These are phyloP conservation scores for Drosophila orosa DNA, from an alignment of 1,140 invertebrate genomes.

Conservation along the genomic window DNA sequence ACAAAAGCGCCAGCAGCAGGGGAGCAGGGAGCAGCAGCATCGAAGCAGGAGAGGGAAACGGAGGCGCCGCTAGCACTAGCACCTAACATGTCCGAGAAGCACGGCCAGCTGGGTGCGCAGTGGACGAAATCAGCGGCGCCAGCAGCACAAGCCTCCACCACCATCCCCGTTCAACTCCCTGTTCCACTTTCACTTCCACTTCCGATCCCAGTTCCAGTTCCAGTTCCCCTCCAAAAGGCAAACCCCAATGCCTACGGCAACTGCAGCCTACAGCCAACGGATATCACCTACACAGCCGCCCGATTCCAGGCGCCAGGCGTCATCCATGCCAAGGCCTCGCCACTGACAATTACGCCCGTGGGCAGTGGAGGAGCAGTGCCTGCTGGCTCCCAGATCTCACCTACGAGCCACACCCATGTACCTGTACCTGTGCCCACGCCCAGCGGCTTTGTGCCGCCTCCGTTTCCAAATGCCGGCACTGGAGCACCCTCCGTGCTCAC, in stretches of 20 bases:
- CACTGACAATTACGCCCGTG: constrained; percentile 64
- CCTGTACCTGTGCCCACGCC: constrained; percentile 64
- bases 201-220: constrained; percentile 24
- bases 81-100: constrained; percentile 83
- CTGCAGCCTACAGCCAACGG: constrained; percentile 48
- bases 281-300: constrained; percentile 59
- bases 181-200: constrained; percentile 14
- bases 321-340: constrained; percentile 62
- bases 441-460: constrained; percentile 75
- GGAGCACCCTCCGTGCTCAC: constrained; percentile 65
- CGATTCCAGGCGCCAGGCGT: constrained; percentile 75
- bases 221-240: constrained; percentile 49
- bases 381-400: constrained; percentile 58
- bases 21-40: constrained; percentile 33
- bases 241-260: constrained; percentile 47
- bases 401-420: constrained; percentile 70
- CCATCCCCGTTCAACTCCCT: constrained; percentile 18
- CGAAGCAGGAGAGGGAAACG: constrained; percentile 14
- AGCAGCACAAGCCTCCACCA: constrained; percentile 43
- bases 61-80: constrained; percentile 56
- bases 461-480: constrained; percentile 56
- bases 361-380: constrained; percentile 17
- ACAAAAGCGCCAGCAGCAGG: constrained; percentile 20
- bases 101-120: constrained; percentile 78
- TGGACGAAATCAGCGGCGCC: constrained; percentile 75